Evolutionary conservation across 1,140 invertebrate species (phyloP).

Genomic region (Euura lappo): DNA sequence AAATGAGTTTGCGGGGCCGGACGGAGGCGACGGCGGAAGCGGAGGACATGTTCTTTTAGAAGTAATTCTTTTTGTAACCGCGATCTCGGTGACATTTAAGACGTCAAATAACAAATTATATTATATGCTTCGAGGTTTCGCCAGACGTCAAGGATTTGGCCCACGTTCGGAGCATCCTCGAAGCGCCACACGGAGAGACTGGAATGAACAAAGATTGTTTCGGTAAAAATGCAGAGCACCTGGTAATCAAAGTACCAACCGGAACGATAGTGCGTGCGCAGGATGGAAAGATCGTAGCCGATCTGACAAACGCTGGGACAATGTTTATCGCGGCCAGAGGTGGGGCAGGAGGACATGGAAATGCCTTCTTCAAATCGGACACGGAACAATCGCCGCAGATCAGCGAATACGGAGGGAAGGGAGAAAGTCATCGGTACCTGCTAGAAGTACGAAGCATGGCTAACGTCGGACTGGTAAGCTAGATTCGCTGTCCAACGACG

Average conservation of each 20-base stretch:
- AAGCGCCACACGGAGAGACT: slow-evolving; percentile 73
- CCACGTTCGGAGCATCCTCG: slow-evolving; percentile 66
- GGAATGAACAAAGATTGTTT: slow-evolving; percentile 80
- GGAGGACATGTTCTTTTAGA: slow-evolving; percentile 96
- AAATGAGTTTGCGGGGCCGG: slow-evolving; percentile 90
- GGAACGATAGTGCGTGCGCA: slow-evolving; percentile 83
- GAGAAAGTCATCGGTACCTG: slow-evolving; percentile 76
- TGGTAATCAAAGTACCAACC: slow-evolving; percentile 81
- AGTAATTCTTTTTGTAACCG: slow-evolving; percentile 50
- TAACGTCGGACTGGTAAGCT: slow-evolving; percentile 83
- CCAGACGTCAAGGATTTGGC: slow-evolving; percentile 76
- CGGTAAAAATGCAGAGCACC: slow-evolving; percentile 86
- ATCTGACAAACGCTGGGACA: slow-evolving; percentile 72
- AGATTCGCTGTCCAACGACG: background rate
- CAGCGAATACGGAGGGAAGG: slow-evolving; percentile 86
- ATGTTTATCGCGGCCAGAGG: slow-evolving; percentile 94
- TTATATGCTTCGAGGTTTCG: slow-evolving; percentile 60
- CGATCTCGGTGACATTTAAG: too few species aligned
- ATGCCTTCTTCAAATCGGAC: slow-evolving; percentile 87
- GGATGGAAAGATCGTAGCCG: slow-evolving; percentile 70
- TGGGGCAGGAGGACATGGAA: slow-evolving; percentile 94
- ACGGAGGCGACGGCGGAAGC: slow-evolving; percentile 96
- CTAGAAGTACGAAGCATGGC: slow-evolving; percentile 94
- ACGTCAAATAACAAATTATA: slow-evolving; percentile 12
- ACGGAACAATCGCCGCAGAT: slow-evolving; percentile 83